Evolutionary conservation across 2,888 invertebrate species (phyloP).

Genomic region (Mythimna pallens): DNA sequence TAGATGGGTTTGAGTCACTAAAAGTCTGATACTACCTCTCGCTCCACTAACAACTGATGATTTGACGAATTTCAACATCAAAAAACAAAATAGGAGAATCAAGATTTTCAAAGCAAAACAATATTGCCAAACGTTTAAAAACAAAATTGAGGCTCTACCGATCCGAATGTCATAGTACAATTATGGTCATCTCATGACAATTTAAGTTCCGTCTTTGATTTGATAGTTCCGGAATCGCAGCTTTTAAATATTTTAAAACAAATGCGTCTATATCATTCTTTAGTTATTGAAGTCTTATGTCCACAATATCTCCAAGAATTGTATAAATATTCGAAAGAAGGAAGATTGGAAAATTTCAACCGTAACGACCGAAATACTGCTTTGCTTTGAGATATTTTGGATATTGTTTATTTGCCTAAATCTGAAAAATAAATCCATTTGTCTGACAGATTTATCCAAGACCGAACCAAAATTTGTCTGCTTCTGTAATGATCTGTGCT

Average conservation of each 20-base stretch:
- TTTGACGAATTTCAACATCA: too few relatives aligned
- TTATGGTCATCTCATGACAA: slow-evolving; percentile 16
- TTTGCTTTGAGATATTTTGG: not conserved
- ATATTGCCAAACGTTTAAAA: not conserved
- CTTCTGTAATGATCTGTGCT: not conserved
- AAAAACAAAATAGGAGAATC: not conserved
- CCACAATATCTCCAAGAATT: not conserved
- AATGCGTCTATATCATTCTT: slow-evolving; percentile 18
- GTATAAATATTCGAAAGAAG: too few relatives aligned
- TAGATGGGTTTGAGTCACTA: too few relatives aligned
- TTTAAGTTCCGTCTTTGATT: slow-evolving; percentile 23
- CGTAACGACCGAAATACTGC: too few relatives aligned
- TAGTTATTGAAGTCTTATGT: not conserved
- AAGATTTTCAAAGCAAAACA: not conserved
- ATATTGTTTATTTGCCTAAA: not conserved
- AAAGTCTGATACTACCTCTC: not conserved
- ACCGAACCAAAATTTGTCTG: not conserved
- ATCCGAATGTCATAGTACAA: slow-evolving; percentile 1
- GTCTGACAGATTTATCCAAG: not conserved
- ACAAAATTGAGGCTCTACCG: not conserved
- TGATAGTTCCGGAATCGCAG: slow-evolving; percentile 54
- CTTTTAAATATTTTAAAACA: not conserved
- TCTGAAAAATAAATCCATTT: not conserved
- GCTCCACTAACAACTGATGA: too few relatives aligned
- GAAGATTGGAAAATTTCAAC: not conserved